Evolutionary conservation across 2,888 invertebrate species (phyloP).

Genomic region (Trichogramma dendrolimi): DNA sequence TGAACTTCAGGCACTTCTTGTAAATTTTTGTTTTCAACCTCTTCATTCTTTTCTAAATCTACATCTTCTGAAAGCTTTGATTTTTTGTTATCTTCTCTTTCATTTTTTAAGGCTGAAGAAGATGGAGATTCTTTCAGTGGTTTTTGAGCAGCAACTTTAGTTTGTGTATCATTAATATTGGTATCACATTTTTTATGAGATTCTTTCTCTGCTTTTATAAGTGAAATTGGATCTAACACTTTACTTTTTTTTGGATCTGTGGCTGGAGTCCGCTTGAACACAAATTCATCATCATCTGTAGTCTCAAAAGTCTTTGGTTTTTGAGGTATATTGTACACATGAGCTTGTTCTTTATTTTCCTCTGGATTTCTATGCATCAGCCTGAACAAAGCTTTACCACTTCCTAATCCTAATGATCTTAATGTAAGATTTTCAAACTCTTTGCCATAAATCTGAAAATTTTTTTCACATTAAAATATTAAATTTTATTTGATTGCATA

Average conservation of each 20-base stretch:
- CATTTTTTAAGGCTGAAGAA: neutral
- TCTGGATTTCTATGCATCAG: slow-evolving; percentile 65
- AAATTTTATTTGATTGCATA: neutral
- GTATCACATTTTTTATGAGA: neutral
- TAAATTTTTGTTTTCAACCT: neutral
- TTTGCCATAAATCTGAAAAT: slow-evolving; percentile 61
- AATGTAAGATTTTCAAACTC: slow-evolving; percentile 67
- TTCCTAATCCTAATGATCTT: slow-evolving; percentile 71
- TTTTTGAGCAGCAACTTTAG: too few species aligned
- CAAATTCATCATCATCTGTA: slow-evolving; percentile 18
- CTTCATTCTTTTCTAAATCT: slow-evolving; percentile 1
- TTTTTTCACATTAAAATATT: neutral
- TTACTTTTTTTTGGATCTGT: slow-evolving; percentile 5
- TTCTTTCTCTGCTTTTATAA: slow-evolving; percentile 12
- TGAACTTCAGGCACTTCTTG: slow-evolving; percentile 26
- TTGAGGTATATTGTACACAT: slow-evolving; percentile 60
- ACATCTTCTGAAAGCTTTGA: slow-evolving; percentile 1
- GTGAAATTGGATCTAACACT: slow-evolving; percentile 12
- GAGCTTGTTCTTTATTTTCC: slow-evolving; percentile 66
- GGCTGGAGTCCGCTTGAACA: slow-evolving; percentile 5
- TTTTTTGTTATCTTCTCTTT: slow-evolving; percentile 8
- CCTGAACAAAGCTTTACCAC: slow-evolving; percentile 72
- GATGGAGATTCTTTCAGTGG: too few species aligned
- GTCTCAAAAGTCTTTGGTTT: slow-evolving; percentile 28
- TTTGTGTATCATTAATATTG: slow-evolving; percentile 2